These are phyloP conservation scores for Ictalurus punctatus DNA, from an alignment of 2,113 vertebrate genomes.

Conservation along the genomic window DNA sequence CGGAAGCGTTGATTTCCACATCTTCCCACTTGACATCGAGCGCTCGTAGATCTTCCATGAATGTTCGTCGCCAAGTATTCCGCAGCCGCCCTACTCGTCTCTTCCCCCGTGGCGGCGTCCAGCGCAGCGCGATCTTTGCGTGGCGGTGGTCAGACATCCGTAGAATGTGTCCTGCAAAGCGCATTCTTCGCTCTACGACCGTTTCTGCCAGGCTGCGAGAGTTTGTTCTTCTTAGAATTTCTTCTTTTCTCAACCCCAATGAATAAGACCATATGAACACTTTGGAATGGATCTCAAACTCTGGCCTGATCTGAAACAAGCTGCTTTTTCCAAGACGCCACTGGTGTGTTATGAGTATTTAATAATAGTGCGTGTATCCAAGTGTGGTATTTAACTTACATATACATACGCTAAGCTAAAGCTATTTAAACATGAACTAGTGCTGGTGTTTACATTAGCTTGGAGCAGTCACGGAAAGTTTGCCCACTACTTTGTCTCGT, in stretches of 20 bases:
- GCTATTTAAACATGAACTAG: constrained; percentile 5
- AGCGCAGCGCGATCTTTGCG: too few species aligned
- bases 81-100: too few species aligned
- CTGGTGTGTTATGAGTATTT: neutral
- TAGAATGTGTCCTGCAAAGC: too few species aligned
- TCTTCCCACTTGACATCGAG: too few species aligned
- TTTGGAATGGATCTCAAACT: neutral
- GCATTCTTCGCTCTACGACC: too few species aligned
- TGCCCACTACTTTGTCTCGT: constrained; percentile 40
- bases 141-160: too few species aligned
- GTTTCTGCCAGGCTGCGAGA: too few species aligned
- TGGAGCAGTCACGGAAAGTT: neutral
- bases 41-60: too few species aligned
- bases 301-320: neutral
- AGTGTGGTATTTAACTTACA: neutral
- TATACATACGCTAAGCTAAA: neutral
- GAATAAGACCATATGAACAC: neutral
- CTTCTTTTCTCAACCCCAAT: neutral
- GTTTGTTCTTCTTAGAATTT: too few species aligned
- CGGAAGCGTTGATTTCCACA: too few species aligned
- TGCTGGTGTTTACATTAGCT: neutral
- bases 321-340: neutral
- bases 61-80: too few species aligned
- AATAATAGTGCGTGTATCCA: neutral
- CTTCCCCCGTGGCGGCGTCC: too few species aligned